These are phyloP conservation scores for Luscinia megarhynchos DNA, from an alignment of 2,797 vertebrate genomes.

Conservation along the genomic window DNA sequence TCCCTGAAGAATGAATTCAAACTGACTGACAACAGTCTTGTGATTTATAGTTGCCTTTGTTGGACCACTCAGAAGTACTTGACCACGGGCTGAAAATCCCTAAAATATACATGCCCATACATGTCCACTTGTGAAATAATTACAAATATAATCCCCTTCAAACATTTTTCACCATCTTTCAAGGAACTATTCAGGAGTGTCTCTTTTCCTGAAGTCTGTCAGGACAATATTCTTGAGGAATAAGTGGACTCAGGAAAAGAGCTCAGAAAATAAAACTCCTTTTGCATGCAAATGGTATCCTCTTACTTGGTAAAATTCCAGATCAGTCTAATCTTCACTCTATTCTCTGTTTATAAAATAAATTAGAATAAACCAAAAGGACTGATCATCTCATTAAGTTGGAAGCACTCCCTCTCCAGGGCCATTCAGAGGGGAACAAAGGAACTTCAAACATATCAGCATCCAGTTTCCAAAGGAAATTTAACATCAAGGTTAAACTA, in stretches of 20 bases:
- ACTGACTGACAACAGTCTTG: background rate
- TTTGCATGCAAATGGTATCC: background rate
- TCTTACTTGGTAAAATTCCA: background rate
- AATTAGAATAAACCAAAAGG: constrained; percentile 22
- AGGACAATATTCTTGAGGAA: background rate
- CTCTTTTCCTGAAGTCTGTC: background rate
- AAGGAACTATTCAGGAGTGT: background rate
- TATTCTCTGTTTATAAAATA: constrained; percentile 6
- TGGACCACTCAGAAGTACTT: background rate
- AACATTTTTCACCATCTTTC: background rate
- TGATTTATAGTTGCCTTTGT: background rate
- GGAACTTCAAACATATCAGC: background rate
- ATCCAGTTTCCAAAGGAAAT: constrained; percentile 21
- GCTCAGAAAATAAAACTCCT: background rate
- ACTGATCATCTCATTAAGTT: background rate
- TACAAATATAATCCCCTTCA: background rate
- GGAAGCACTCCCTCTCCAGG: background rate
- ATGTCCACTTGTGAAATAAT: background rate
- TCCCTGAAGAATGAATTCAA: background rate
- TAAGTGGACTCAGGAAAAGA: background rate
- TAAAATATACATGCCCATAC: background rate
- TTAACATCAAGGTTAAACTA: constrained; percentile 11
- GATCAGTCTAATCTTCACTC: background rate
- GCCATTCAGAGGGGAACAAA: background rate
- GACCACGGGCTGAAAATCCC: background rate